Evolutionary conservation across 2,113 vertebrate species (phyloP), one percentile per base, ranked within the genome.

Genomic region (Prunella fulvescens): DNA sequence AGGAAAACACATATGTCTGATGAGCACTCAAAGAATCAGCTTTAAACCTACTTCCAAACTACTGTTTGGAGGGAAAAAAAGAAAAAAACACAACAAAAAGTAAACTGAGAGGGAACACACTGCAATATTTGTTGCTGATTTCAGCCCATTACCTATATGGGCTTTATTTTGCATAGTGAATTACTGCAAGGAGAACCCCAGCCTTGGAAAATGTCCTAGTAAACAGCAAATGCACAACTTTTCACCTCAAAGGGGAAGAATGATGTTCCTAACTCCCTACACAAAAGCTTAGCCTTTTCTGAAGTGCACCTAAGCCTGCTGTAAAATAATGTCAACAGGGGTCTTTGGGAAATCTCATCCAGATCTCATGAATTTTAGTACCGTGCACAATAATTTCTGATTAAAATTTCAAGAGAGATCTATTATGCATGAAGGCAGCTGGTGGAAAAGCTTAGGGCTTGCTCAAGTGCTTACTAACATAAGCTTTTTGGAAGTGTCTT

Each of bases 1-100:
- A 88, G 44, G 56, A 95, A 81, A 95, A 95, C 92, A 97, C 67
- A 95, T 54, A 92, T 95, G 91, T 81, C 62, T 92, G 81, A 65
- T 95, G 25, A 96, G 86, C 28, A 92, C 31, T 77, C 76, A 25
- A 93, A 89, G 19, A 95, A 83, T 44, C 33, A 37, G 19, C 42
- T 76, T 73, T 64, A 90, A 66, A 91, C 14, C 31, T n/a, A 7
- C 31, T 79, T 73, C 42, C 90, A 73, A 91, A 53, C 14, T 74
- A 62, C 58, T 74, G 14, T 18, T 51, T 64, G 5, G 7, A 22
- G 2, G 17, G 3, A 22, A 35, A 42, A 40, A 39, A 15, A 12
- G 4, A 12, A 7, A 6, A 29, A 16, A 5, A 3, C n/a, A 12
- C 7, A 25, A 1, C 7, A 24, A 33, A 35, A 53, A 35, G 10